Evolutionary conservation across 2,797 vertebrate genomes (phyloP).

Genomic region (Hyperoplus lanceolatus): DNA sequence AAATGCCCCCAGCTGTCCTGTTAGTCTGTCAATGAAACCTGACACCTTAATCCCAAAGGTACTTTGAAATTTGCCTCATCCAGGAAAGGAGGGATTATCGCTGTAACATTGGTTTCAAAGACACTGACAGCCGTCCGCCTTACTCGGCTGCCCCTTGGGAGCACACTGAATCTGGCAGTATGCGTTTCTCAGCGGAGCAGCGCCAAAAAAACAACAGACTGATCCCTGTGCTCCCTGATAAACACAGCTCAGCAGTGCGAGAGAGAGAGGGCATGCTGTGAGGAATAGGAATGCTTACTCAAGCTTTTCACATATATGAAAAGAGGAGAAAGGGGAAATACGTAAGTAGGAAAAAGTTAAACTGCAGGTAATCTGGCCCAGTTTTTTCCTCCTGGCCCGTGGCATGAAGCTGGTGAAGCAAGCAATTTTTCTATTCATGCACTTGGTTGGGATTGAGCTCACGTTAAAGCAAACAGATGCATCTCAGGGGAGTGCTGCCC

Average conservation of each 20-base stretch:
- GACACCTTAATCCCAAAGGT: constrained; percentile 29
- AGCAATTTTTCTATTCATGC: constrained; percentile 53
- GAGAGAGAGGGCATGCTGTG: constrained; percentile 15
- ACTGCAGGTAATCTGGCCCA: constrained; percentile 72
- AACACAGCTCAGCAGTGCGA: constrained; percentile 38
- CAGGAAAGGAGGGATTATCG: constrained; percentile 21
- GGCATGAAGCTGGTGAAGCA: constrained; percentile 41
- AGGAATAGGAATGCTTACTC: constrained; percentile 65
- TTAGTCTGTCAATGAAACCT: constrained; percentile 21
- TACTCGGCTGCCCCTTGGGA: constrained; percentile 26
- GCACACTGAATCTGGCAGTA: background rate
- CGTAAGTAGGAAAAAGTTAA: constrained; percentile 37
- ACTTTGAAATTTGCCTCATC: constrained; percentile 28
- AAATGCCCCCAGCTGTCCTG: constrained; percentile 8
- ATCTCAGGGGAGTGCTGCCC: constrained; percentile 36
- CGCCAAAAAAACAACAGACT: background rate
- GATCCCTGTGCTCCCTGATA: constrained; percentile 26
- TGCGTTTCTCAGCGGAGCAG: constrained; percentile 33
- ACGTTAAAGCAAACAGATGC: constrained; percentile 35
- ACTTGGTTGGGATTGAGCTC: constrained; percentile 46
- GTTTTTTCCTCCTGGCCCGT: constrained; percentile 46
- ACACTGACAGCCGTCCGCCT: constrained; percentile 17
- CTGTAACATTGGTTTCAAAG: constrained; percentile 40
- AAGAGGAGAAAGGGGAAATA: constrained; percentile 40
- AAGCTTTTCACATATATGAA: constrained; percentile 61